These are phyloP conservation scores for Brachyistius frenatus DNA, from an alignment of 2,113 vertebrate genomes.

Conservation along the genomic window DNA sequence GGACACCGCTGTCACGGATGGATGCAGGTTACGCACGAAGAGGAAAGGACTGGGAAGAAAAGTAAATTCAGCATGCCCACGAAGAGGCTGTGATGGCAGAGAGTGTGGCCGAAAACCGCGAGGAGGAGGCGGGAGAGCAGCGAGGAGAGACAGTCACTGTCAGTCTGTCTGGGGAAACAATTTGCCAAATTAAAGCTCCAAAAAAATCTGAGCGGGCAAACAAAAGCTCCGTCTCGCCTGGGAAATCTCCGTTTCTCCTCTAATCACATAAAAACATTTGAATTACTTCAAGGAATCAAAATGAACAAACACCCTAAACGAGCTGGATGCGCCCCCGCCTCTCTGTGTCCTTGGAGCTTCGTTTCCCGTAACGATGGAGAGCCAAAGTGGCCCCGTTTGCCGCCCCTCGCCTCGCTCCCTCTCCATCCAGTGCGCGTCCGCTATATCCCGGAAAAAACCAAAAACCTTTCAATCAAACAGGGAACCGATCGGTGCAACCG, in stretches of 20 bases:
- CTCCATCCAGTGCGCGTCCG: conserved; percentile 39
- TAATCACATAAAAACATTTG: background rate
- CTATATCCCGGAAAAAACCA: background rate
- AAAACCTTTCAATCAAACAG: background rate
- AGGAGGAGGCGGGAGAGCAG: conserved; percentile 19
- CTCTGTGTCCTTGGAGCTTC: conserved; percentile 71
- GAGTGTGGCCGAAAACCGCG: conserved; percentile 36
- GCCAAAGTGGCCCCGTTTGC: conserved; percentile 57
- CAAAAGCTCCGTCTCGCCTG: conserved; percentile 18
- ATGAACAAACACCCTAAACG: conserved; percentile 13
- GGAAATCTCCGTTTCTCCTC: background rate
- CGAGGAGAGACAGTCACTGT: conserved; percentile 23
- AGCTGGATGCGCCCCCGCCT: conserved; percentile 56
- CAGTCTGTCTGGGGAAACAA: conserved; percentile 62
- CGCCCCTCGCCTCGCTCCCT: conserved; percentile 33
- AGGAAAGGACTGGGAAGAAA: background rate
- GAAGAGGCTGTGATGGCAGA: conserved; percentile 37
- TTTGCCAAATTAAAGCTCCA: conserved; percentile 64
- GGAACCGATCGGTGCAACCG: background rate
- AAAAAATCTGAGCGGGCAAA: conserved; percentile 33
- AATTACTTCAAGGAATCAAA: background rate
- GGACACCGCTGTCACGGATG: conserved; percentile 1
- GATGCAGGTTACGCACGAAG: conserved; percentile 47
- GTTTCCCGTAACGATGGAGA: conserved; percentile 52
- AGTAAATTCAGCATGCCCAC: conserved; percentile 14